A percentile compares a stretch with the other conserved stretches of the same genome.
These are phyloP conservation scores for Callospermophilus lateralis DNA, from an alignment of 2,113 vertebrate genomes.

Conservation along the genomic window DNA sequence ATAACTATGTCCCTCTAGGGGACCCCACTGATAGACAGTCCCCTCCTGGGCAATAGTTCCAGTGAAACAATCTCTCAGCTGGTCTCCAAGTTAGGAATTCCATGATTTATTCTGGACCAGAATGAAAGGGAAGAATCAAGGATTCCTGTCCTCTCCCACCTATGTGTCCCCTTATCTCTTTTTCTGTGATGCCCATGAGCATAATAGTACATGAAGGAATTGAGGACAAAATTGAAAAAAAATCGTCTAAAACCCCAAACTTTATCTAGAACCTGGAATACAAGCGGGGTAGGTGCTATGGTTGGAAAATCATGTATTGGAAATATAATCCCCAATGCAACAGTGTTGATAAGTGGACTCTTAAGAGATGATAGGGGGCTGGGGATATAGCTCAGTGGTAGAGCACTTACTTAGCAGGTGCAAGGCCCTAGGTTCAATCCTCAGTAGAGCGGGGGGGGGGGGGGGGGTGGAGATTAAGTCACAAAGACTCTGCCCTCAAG, in stretches of 20 bases:
- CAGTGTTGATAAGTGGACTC: neutral
- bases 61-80: neutral
- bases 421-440: no score
- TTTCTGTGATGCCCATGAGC: neutral
- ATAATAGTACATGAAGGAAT: neutral
- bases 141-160: neutral
- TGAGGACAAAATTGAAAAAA: neutral
- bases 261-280: neutral
- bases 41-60: neutral
- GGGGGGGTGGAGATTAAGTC: no score
- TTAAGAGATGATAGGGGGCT: neutral
- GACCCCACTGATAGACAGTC: neutral
- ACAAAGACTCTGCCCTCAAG: neutral
- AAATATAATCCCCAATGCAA: neutral
- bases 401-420: no score
- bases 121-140: neutral
- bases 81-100: neutral
- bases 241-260: neutral
- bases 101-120: neutral
- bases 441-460: no score
- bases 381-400: no score
- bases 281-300: neutral
- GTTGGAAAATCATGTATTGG: neutral
- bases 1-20: no score
- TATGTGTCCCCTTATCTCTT: neutral